Evolutionary conservation across 2,888 invertebrate species (phyloP).

Genomic region (Troides helena): DNA sequence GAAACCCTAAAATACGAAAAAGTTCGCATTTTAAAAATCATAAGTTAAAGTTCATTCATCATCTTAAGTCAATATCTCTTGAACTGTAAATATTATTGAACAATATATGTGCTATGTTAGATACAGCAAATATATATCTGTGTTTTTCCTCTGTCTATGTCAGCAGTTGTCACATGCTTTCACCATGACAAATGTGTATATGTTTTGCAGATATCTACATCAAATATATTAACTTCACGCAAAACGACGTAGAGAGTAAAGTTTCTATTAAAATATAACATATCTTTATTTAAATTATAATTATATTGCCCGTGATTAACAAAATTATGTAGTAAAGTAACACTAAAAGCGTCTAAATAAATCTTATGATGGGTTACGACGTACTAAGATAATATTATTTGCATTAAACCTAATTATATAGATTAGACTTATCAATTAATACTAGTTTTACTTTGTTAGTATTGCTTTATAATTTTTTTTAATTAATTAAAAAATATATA

Average conservation of each 20-base stretch:
- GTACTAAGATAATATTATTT: slow-evolving; percentile 30
- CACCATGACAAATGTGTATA: no score
- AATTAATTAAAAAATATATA: no score
- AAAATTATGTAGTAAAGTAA: neutral
- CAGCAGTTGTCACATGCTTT: no score
- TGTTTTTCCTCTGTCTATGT: no score
- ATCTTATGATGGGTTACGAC: neutral
- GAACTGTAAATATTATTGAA: no score
- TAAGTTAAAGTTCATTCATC: no score
- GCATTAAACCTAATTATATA: slow-evolving; percentile 24
- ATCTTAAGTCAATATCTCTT: no score
- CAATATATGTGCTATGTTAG: no score
- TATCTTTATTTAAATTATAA: slow-evolving; percentile 5
- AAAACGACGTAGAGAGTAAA: neutral
- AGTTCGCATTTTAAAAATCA: no score
- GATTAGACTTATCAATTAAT: slow-evolving; percentile 16
- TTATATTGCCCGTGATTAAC: slow-evolving; percentile 5
- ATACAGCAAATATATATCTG: no score
- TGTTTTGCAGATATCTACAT: no score
- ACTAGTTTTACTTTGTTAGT: neutral
- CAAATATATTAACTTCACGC: neutral
- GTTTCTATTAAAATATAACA: neutral
- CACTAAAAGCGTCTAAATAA: neutral
- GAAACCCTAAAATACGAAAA: no score
- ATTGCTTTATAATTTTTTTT: neutral